phyloP scores from a whole-genome alignment of 1,140 invertebrate genomes.

The Meloidogyne hapla region DNA sequence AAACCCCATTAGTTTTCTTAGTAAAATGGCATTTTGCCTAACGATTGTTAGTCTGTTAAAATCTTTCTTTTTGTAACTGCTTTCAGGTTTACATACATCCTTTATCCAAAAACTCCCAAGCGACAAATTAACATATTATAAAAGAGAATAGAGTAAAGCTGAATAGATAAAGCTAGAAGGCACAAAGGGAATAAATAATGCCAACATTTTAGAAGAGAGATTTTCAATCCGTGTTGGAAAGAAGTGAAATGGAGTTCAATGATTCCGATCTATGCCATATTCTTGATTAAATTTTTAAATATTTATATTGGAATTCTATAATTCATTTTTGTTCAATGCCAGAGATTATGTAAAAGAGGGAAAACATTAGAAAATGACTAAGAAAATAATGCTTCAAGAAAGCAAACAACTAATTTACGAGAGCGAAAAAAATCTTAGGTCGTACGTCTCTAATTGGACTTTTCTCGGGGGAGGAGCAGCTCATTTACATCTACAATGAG shows the following conservation, averaged over 20 bases:
- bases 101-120: not conserved
- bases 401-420: not conserved
- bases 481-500: not conserved
- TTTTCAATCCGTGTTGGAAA: too few species aligned
- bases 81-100: not conserved
- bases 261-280: too few species aligned
- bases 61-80: not conserved
- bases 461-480: not conserved
- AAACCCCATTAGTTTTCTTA: not conserved
- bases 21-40: slow-evolving; percentile 1
- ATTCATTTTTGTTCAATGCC: not conserved
- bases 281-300: too few species aligned
- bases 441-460: not conserved
- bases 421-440: not conserved
- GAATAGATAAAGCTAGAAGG: not conserved
- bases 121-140: not conserved
- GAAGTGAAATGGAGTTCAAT: too few species aligned
- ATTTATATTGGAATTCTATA: not conserved
- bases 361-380: not conserved
- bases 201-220: too few species aligned
- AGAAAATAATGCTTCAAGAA: not conserved
- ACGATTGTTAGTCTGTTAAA: not conserved
- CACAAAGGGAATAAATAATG: not conserved
- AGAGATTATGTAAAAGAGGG: not conserved
- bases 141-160: not conserved